These are phyloP conservation scores for Ectemnius lituratus DNA, from an alignment of 2,888 invertebrate species.

Conservation along the genomic window DNA sequence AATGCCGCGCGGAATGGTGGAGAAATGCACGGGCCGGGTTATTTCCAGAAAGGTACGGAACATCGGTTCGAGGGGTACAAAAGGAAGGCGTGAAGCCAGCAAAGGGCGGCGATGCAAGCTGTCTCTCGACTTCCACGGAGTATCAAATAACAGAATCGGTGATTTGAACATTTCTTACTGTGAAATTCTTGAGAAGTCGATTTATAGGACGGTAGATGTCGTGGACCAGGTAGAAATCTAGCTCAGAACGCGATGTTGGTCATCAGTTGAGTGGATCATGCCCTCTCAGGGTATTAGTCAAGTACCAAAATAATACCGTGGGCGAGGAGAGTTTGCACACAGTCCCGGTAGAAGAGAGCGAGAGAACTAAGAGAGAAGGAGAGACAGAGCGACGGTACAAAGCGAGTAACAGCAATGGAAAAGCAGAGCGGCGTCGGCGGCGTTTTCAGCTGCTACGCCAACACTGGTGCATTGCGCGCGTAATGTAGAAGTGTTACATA, in stretches of 20 bases:
- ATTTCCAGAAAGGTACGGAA: constrained; percentile 37
- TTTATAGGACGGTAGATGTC: constrained; percentile 24
- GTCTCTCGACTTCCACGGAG: background rate
- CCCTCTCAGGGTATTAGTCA: constrained; percentile 63
- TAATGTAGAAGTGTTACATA: constrained; percentile 5
- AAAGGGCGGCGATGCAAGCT: background rate
- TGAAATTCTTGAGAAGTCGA: constrained; percentile 16
- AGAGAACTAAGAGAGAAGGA: constrained; percentile 37
- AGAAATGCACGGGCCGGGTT: constrained; percentile 27
- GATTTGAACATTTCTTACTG: constrained; percentile 33
- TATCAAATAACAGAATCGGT: constrained; percentile 2
- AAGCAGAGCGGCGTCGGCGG: constrained; percentile 35
- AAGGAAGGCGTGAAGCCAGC: constrained; percentile 7
- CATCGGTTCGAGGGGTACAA: constrained; percentile 3
- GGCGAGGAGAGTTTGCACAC: constrained; percentile 38
- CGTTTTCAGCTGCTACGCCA: background rate
- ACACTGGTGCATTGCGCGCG: constrained; percentile 3
- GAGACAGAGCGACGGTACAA: constrained; percentile 31
- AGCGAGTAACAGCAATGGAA: constrained; percentile 44
- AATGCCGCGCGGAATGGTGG: constrained; percentile 24
- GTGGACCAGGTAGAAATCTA: constrained; percentile 13
- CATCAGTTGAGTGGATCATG: constrained; percentile 53
- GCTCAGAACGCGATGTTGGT: constrained; percentile 38
- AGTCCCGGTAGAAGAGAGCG: constrained; percentile 43
- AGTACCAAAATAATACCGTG: constrained; percentile 62